Evolutionary conservation across 1,140 invertebrate species (phyloP), one percentile per base, ranked within the genome.

Genomic region (Dufourea novaeangliae): DNA sequence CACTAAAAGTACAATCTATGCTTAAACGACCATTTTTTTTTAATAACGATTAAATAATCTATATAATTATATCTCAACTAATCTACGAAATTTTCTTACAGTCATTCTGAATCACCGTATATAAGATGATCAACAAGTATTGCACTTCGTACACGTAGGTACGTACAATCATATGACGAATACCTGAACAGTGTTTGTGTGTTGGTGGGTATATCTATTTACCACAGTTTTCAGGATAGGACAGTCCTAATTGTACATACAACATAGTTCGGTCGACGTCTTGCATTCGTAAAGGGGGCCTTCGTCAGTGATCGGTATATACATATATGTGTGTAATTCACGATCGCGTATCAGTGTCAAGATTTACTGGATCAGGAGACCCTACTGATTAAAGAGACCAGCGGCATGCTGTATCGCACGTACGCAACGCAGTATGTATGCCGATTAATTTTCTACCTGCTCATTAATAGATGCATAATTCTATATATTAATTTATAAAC

Each of bases 341-440:
- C 22, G 59, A 3, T 12, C 7, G 34, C 20, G 50, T 32, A 54
- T 52, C 41, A 27, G 29, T 29, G 39, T 41, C 5, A 20, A 69
- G 17, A 54, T 34, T 37, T 54, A 17, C 2, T 69, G 41, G 39
- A 25, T 61, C 20, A 32, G 5, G 41, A 11, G 25, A 14, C 39
- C 14, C n/a, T 2, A 29, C 4, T 32, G 63, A 66, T 46, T 46
- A 29, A 44, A 8, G 17, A 12, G 10, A 57, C 32, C 8, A 69
- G 27, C 1, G 1, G 3, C 50, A 20, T 50, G 76, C 20, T n/a
- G 22, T 8, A 14, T 46, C 50, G 59, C 69, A 59, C 69, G 76
- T 73, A 72, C n/a, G 17, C 8, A 12, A 11, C 37, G 6, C 29
- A 63, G 72, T 57, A 37, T 37, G 73, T 75, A 56, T 37, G 20